These are phyloP conservation scores for Chaenodraco wilsoni DNA, from an alignment of 2,797 vertebrate species.

Conservation along the genomic window DNA sequence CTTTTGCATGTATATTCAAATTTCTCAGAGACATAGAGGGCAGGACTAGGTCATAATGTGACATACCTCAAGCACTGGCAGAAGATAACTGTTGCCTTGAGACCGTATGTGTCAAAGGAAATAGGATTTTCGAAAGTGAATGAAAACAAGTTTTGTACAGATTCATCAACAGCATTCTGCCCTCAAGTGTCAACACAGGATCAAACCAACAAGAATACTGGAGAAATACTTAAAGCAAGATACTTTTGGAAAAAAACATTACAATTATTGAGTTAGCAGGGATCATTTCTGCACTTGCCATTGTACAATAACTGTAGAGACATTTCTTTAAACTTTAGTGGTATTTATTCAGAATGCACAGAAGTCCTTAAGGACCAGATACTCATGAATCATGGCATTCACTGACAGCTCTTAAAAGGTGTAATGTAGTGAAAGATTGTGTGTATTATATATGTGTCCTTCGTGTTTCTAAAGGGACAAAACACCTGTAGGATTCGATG, in stretches of 20 bases:
- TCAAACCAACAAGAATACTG: not conserved
- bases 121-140: conserved; percentile 16
- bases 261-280: not conserved
- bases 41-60: not conserved
- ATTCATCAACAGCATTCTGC: not conserved
- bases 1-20: conserved; percentile 23
- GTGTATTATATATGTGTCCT: conserved; percentile 14
- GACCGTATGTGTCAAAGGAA: conserved; percentile 15
- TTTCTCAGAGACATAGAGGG: conserved; percentile 18
- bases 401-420: conserved; percentile 33
- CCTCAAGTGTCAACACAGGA: conserved; percentile 4
- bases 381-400: conserved; percentile 26
- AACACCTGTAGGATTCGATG: conserved; percentile 5
- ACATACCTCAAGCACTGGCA: not conserved
- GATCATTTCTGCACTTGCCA: conserved; percentile 12
- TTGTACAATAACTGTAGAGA: conserved; percentile 28
- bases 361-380: conserved; percentile 9
- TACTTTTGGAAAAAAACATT: conserved; percentile 9
- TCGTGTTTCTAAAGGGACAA: conserved; percentile 1
- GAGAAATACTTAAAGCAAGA: conserved; percentile 5
- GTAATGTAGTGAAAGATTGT: conserved; percentile 3
- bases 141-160: conserved; percentile 20
- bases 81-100: conserved; percentile 23
- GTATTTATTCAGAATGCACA: conserved; percentile 51
- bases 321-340: conserved; percentile 35